Percentiles rank a stretch among this genome's conserved stretches.
Conservation (phyloP, 2,113 vertebrate species). For the Serinus canaria region DNA sequence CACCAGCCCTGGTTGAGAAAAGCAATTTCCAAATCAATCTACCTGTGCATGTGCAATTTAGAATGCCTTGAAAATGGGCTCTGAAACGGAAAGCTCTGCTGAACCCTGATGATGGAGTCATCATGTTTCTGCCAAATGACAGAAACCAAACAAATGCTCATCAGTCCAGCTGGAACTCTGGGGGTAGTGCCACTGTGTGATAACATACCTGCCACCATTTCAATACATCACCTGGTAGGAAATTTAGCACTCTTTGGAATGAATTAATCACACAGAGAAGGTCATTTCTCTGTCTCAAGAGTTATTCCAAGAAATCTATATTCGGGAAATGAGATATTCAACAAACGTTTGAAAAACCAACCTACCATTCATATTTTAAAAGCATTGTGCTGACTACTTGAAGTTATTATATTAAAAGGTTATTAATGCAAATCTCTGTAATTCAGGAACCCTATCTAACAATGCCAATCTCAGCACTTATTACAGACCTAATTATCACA, state of each 20-base stretch:
- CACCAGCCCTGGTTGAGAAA: neutral
- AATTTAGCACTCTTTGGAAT: neutral
- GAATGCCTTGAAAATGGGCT: neutral
- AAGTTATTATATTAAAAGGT: constrained; percentile 37
- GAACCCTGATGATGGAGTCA: neutral
- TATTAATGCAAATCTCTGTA: constrained; percentile 43
- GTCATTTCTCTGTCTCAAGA: neutral
- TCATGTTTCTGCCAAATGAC: neutral
- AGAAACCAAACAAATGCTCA: neutral
- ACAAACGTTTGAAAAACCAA: constrained; percentile 29
- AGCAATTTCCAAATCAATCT: constrained; percentile 8
- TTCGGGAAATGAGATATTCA: neutral
- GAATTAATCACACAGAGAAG: neutral
- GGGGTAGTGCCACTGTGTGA: neutral
- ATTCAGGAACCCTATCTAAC: constrained; percentile 14
- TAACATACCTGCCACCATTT: neutral
- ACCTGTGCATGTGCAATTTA: neutral
- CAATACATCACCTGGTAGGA: neutral
- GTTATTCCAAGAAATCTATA: neutral
- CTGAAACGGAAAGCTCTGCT: neutral
- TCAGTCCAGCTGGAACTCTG: neutral
- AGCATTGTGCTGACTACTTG: neutral
- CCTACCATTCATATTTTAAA: neutral
- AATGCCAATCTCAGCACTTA: neutral
- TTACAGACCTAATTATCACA: constrained; percentile 22